Evolutionary conservation across 2,113 vertebrate species (phyloP), one percentile per base, ranked within the genome.

Genomic region (Takifugu flavidus): DNA sequence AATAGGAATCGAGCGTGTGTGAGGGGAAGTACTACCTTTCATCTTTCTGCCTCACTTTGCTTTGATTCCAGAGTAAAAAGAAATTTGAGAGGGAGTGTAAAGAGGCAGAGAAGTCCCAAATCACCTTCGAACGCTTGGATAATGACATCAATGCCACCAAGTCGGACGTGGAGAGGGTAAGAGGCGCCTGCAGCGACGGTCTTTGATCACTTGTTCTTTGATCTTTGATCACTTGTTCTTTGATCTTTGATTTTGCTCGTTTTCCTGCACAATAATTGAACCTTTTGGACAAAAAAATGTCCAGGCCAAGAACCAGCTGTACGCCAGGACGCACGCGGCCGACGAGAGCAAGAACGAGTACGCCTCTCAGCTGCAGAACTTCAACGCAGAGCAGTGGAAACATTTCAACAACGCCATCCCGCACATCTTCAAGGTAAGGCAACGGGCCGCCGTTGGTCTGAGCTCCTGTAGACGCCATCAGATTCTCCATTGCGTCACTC

Each of bases 311-410:
- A 91, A 94, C 42, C 95, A 99, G 84, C 89, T 95, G 73, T 96
- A 98, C 88, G 80, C 95, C 52, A 94, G 95, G 51, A 98, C 93
- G 0, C 96, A 97, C 59, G 95, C 93, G 92, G 95, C 94, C 6
- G 96, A 99, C 53, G 96, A 99, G 82, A 98, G 95, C 75, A 99
- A 99, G 91, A 98, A 98, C 11, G 96, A 99, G 66, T 99, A 99
- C 53, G 98, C 98, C 3, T 94, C 96, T 57, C 96, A 99, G 34
- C 91, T 99, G 46, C 98, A 99, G 74, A 96, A 92, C 85, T 99
- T 96, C 59, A 99, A 99, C 68, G 91, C 87, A 0, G 97, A 99
- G 52, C 97, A 99, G 80, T 94, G 97, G 89, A 98, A 98, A 79
- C 96, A 99, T 89, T 99, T 95, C 88, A 94, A 97, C 59, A 89